Percentiles rank a stretch among this genome's conserved stretches.
These are phyloP conservation scores for Gari tellinella DNA, from an alignment of 2,888 invertebrate genomes.

Conservation along the genomic window DNA sequence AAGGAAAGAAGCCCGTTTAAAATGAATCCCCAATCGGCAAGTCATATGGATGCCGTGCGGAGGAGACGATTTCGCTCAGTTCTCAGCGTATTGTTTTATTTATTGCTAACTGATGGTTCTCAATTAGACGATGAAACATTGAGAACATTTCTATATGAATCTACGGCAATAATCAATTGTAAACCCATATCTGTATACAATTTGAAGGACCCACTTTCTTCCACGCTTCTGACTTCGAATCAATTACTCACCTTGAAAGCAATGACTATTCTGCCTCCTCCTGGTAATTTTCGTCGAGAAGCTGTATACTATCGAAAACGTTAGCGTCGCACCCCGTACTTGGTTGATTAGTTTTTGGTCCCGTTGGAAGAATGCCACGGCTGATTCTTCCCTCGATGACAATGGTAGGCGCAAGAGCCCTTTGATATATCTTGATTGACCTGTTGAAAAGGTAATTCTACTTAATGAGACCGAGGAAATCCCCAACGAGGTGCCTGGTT, in stretches of 20 bases:
- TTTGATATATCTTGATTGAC: constrained; percentile 25
- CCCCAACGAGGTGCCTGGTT: constrained; percentile 10
- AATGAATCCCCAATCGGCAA: constrained; percentile 62
- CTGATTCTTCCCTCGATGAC: neutral
- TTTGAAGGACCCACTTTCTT: constrained; percentile 39
- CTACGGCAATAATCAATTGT: constrained; percentile 50
- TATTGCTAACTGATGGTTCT: constrained; percentile 30
- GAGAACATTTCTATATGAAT: constrained; percentile 53
- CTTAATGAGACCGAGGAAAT: constrained; percentile 28
- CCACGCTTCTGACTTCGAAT: constrained; percentile 58
- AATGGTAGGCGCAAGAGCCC: neutral
- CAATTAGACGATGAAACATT: constrained; percentile 52
- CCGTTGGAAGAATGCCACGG: constrained; percentile 34
- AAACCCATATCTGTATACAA: constrained; percentile 48
- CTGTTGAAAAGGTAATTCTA: constrained; percentile 45
- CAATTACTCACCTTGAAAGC: constrained; percentile 56
- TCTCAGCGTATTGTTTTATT: constrained; percentile 41
- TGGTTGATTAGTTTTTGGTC: constrained; percentile 47
- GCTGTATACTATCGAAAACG: constrained; percentile 53
- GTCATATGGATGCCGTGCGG: constrained; percentile 69
- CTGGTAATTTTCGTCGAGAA: constrained; percentile 47
- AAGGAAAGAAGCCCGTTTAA: constrained; percentile 58
- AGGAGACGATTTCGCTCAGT: constrained; percentile 66
- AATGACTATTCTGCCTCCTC: constrained; percentile 45
- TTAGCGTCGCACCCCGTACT: constrained; percentile 48